These are phyloP conservation scores for Falco cherrug DNA, from an alignment of 2,797 vertebrate genomes.

Conservation along the genomic window DNA sequence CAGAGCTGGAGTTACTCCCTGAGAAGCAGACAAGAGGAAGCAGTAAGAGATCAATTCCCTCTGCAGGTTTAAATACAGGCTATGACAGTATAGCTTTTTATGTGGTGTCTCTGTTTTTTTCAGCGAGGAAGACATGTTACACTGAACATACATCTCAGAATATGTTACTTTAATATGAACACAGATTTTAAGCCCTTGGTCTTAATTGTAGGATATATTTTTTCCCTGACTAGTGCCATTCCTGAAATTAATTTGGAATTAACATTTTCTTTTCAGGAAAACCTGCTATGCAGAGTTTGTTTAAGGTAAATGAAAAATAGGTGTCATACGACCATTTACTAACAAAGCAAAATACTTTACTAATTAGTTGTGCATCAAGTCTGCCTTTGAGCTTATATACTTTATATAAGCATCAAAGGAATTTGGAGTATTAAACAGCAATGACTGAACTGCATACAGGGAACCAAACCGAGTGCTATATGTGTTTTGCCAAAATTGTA, in stretches of 20 bases:
- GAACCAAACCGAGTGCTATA: not conserved
- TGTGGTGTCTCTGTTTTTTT: not conserved
- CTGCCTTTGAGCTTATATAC: constrained; percentile 58
- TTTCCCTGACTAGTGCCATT: not conserved
- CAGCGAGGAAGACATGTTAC: not conserved
- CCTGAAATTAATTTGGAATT: constrained; percentile 16
- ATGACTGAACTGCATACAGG: not conserved
- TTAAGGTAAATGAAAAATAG: constrained; percentile 17
- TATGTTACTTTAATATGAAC: not conserved
- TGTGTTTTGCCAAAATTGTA: not conserved
- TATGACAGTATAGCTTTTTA: not conserved
- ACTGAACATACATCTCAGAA: not conserved
- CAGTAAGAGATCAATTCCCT: not conserved
- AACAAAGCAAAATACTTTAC: constrained; percentile 30
- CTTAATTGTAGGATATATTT: not conserved
- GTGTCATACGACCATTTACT: constrained; percentile 10
- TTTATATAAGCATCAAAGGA: not conserved
- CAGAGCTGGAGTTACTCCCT: not conserved
- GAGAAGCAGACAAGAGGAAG: not conserved
- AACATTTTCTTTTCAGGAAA: constrained; percentile 53
- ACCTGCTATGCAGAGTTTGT: not conserved
- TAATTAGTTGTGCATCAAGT: constrained; percentile 57
- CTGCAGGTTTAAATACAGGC: not conserved
- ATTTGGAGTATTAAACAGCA: constrained; percentile 9
- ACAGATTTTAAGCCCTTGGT: constrained; percentile 17